phyloP scores from a whole-genome alignment of 2,888 invertebrate genomes.

The Tachina grossa region DNA sequence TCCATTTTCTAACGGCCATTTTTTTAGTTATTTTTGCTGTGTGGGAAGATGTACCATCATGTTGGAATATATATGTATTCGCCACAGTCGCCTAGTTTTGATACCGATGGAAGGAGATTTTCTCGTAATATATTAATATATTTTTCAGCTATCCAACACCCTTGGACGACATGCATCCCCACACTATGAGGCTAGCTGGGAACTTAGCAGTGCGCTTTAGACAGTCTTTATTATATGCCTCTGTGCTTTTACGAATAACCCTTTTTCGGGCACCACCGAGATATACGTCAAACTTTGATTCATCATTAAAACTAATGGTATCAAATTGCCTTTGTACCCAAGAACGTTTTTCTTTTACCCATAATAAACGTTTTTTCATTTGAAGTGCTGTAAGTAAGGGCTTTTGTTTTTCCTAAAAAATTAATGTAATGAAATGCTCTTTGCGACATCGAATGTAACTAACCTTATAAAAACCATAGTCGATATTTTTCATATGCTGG shows the following conservation, averaged over 20 bases:
- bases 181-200: slow-evolving; percentile 42
- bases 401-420: neutral
- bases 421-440: neutral
- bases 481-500: neutral
- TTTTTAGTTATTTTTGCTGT: slow-evolving; percentile 22
- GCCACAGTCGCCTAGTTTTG: slow-evolving; percentile 10
- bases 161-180: neutral
- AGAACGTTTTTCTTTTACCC: neutral
- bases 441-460: neutral
- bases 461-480: neutral
- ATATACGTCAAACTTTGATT: too few species aligned
- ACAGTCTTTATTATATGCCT: slow-evolving; percentile 38
- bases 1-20: slow-evolving; percentile 4
- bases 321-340: too few species aligned
- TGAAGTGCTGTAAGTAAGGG: neutral
- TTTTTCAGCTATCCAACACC: neutral
- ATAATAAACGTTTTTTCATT: neutral
- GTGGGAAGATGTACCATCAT: slow-evolving; percentile 33
- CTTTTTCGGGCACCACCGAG: too few species aligned
- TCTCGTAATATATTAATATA: slow-evolving; percentile 13
- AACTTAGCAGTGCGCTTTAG: slow-evolving; percentile 48
- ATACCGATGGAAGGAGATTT: slow-evolving; percentile 5
- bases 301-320: too few species aligned
- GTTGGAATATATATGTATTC: slow-evolving; percentile 11
- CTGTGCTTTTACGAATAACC: neutral